Percentiles rank a stretch among this genome's conserved stretches.
Conservation (phyloP, 2,113 vertebrate species). For the Siphamia tubifer region DNA sequence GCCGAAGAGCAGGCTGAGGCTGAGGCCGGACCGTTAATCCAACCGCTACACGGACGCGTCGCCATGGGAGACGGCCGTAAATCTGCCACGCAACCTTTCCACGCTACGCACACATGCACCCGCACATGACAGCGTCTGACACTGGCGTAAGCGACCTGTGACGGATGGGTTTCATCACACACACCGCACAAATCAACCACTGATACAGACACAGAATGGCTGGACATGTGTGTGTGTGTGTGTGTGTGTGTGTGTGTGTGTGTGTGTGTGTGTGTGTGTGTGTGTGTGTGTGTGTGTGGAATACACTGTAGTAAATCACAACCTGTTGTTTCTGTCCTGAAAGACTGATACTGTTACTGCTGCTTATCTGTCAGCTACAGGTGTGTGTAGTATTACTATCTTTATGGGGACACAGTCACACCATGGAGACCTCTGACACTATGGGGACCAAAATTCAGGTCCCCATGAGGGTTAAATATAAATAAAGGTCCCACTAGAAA, state of each 20-base stretch:
- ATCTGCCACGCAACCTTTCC: conserved; percentile 72
- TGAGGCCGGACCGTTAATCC: conserved; percentile 79
- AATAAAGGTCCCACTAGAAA: too few species aligned
- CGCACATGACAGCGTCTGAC: conserved; percentile 57
- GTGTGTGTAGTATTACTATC: conserved; percentile 57
- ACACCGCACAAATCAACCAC: conserved; percentile 61
- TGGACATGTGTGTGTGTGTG: too few species aligned
- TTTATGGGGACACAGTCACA: too few species aligned
- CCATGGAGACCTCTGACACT: too few species aligned
- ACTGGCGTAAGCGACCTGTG: conserved; percentile 45
- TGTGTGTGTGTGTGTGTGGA: too few species aligned
- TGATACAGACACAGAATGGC: conserved; percentile 38
- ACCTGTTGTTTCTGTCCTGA: conserved; percentile 72
- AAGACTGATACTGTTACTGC: too few species aligned
- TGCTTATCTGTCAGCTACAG: conserved; percentile 71
- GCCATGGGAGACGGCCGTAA: conserved; percentile 76
- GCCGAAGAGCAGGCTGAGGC: conserved; percentile 41
- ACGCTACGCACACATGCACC: conserved; percentile 52
- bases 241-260: too few species aligned
- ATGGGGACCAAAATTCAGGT: too few species aligned
- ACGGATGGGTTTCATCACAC: conserved; percentile 67
- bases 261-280: too few species aligned
- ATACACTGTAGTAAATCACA: conserved; percentile 78
- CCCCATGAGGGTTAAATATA: too few species aligned
- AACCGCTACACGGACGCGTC: conserved; percentile 70